Percentiles rank a stretch among this genome's conserved stretches.
Evolutionary conservation across 2,113 vertebrate species (phyloP).

Genomic region (Garra rufa): DNA sequence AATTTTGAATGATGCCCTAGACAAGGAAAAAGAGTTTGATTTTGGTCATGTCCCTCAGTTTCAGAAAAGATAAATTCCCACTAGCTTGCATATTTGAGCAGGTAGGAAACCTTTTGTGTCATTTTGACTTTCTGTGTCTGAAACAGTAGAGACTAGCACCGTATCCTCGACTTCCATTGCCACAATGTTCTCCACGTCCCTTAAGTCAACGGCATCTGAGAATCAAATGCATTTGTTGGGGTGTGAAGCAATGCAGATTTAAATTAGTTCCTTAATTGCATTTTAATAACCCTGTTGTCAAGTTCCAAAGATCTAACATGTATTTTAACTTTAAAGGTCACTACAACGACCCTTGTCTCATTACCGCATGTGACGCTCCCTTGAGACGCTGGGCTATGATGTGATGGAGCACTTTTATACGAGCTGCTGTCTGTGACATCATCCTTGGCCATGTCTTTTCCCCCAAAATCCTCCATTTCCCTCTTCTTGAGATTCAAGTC

Average conservation of each 20-base stretch:
- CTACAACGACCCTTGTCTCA: neutral
- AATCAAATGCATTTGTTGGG: neutral
- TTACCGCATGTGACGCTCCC: constrained; percentile 10
- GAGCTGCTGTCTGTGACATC: constrained; percentile 44
- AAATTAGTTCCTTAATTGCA: neutral
- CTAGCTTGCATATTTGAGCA: neutral
- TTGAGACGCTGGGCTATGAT: constrained; percentile 28
- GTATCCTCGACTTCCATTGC: constrained; percentile 26
- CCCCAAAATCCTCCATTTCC: constrained; percentile 2
- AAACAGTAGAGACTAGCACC: neutral
- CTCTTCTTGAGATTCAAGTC: neutral
- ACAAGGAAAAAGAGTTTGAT: neutral
- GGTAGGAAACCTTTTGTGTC: constrained; percentile 16
- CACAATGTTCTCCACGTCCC: neutral
- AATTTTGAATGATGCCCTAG: neutral
- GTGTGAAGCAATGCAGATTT: neutral
- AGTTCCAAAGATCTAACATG: neutral
- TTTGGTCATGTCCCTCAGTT: neutral
- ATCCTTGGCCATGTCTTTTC: neutral
- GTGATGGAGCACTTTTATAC: constrained; percentile 44
- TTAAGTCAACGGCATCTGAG: constrained; percentile 66
- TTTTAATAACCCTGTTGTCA: neutral
- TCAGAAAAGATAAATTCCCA: neutral
- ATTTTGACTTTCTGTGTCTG: neutral
- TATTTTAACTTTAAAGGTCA: neutral